Conservation (phyloP, 2,888 invertebrate species). For the Lepidonotus clava region DNA sequence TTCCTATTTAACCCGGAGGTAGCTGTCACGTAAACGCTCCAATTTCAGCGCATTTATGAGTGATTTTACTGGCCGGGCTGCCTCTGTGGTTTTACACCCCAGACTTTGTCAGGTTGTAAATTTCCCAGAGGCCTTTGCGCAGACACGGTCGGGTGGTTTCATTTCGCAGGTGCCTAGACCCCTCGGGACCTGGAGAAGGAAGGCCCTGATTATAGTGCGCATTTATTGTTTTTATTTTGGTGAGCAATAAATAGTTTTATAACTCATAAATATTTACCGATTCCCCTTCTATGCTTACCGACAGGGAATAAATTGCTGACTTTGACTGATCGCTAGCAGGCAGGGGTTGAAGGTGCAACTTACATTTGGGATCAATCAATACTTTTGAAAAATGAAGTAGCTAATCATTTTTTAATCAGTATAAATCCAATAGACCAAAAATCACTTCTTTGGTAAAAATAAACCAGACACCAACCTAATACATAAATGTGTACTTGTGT, state of each 20-base stretch:
- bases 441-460: no score
- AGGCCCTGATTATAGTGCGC: not conserved
- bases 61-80: not conserved
- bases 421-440: no score
- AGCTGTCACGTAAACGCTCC: constrained; percentile 46
- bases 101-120: constrained; percentile 28
- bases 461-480: no score
- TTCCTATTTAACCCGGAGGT: constrained; percentile 41
- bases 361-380: no score
- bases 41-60: constrained; percentile 10
- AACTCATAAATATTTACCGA: not conserved
- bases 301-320: no score
- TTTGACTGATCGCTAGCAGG: no score
- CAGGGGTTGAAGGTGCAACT: no score
- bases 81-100: not conserved
- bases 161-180: constrained; percentile 24
- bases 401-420: no score
- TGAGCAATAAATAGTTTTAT: not conserved
- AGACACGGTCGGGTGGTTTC: constrained; percentile 29
- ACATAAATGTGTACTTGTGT: no score
- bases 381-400: no score
- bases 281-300: no score
- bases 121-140: constrained; percentile 24
- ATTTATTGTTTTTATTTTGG: constrained; percentile 24
- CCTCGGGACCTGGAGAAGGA: not conserved